phyloP scores from a whole-genome alignment of 2,888 invertebrate genomes.

The Heliconius ismenius region DNA sequence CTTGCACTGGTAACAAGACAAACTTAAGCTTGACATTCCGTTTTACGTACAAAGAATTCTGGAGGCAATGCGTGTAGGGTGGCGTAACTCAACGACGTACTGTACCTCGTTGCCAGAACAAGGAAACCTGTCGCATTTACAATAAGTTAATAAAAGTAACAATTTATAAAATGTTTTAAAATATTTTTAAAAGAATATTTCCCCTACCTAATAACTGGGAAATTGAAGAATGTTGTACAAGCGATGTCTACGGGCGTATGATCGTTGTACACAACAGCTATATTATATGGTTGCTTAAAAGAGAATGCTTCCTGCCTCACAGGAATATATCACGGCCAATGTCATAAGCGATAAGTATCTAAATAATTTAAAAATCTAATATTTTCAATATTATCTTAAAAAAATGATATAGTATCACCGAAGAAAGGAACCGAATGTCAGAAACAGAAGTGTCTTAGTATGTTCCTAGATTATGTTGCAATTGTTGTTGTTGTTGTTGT shows the following conservation, averaged over 20 bases:
- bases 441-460: too few species aligned
- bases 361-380: not conserved
- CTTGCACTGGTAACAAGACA: too few species aligned
- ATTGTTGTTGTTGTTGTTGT: too few species aligned
- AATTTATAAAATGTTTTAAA: not conserved
- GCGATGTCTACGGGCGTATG: slow-evolving; percentile 54
- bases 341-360: slow-evolving; percentile 7
- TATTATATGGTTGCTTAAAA: slow-evolving; percentile 70
- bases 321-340: slow-evolving; percentile 34
- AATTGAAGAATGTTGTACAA: slow-evolving; percentile 53
- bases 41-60: too few species aligned
- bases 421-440: too few species aligned
- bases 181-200: slow-evolving; percentile 1
- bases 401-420: not conserved
- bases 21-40: too few species aligned
- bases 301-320: slow-evolving; percentile 62
- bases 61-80: too few species aligned
- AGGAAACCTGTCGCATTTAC: too few species aligned
- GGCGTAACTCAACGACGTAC: too few species aligned
- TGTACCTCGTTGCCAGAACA: too few species aligned
- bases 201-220: slow-evolving; percentile 39
- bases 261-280: slow-evolving; percentile 63
- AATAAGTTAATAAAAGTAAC: not conserved
- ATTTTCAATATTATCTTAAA: too few species aligned
- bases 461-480: too few species aligned